These are phyloP conservation scores for Catonia carolina DNA, from an alignment of 2,888 invertebrate genomes.

Conservation along the genomic window DNA sequence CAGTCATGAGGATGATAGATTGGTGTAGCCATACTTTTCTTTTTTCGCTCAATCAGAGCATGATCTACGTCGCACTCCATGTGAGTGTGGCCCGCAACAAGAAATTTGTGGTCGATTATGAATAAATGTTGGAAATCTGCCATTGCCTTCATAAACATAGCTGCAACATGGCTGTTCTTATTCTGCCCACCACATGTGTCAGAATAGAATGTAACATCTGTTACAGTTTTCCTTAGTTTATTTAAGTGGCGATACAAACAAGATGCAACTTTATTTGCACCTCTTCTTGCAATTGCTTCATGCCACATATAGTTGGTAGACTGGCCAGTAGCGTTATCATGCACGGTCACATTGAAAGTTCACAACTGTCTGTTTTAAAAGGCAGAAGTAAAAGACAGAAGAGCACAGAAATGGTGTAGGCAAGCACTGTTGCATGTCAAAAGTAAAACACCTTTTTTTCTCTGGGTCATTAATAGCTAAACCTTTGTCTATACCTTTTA, in stretches of 20 bases:
- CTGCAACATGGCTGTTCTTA: constrained; percentile 32
- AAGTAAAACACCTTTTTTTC: constrained; percentile 20
- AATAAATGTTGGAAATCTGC: constrained; percentile 23
- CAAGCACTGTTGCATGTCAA: constrained; percentile 26
- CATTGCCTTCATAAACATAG: constrained; percentile 30
- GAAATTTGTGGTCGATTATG: constrained; percentile 33
- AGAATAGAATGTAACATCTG: constrained; percentile 27
- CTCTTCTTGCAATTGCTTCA: constrained; percentile 30
- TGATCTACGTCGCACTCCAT: constrained; percentile 34
- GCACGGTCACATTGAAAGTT: constrained; percentile 4
- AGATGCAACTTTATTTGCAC: constrained; percentile 35
- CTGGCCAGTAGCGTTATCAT: constrained; percentile 8
- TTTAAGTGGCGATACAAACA: constrained; percentile 28
- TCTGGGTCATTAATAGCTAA: constrained; percentile 13
- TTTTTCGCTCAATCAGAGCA: constrained; percentile 13
- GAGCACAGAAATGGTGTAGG: constrained; percentile 22
- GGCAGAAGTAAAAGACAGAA: constrained; percentile 13
- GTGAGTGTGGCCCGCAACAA: constrained; percentile 31
- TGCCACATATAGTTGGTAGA: constrained; percentile 30
- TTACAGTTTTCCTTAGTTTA: neutral
- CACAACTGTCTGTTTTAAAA: constrained; percentile 18
- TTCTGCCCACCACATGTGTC: constrained; percentile 34
- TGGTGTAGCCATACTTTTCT: neutral
- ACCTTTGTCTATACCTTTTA: constrained; percentile 18
- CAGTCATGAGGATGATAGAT: constrained; percentile 11